Evolutionary conservation across 1,140 invertebrate genomes (phyloP).

Genomic region (Zophobas atratus): DNA sequence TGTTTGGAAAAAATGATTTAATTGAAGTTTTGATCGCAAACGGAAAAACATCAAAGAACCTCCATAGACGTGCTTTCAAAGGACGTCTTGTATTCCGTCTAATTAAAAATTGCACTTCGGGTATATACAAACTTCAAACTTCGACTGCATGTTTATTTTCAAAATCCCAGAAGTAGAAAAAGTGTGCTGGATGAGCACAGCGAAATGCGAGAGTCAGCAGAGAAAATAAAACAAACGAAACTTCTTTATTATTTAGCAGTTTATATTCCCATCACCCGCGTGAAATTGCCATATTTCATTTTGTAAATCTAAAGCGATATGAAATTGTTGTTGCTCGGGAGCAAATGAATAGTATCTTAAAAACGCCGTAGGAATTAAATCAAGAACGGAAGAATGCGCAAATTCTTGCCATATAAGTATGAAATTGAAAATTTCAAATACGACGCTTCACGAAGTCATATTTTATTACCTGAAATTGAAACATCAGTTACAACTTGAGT

Average conservation of each 20-base stretch:
- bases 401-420: slow-evolving; percentile 20
- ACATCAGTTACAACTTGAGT: slow-evolving; percentile 12
- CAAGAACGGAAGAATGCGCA: not conserved
- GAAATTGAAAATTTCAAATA: slow-evolving; percentile 19
- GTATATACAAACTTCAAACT: not conserved
- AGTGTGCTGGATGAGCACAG: no score
- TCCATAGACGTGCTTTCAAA: slow-evolving; percentile 8
- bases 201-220: no score
- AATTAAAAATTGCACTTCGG: slow-evolving; percentile 20
- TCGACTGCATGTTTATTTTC: not conserved
- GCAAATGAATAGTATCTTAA: not conserved
- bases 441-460: not conserved
- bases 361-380: slow-evolving; percentile 1
- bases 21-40: slow-evolving; percentile 15
- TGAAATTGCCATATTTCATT: no score
- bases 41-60: slow-evolving; percentile 28
- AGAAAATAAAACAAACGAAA: no score
- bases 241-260: no score
- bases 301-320: no score
- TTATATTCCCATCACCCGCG: no score
- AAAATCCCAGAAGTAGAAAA: not conserved
- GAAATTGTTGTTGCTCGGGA: no score
- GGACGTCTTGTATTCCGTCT: not conserved
- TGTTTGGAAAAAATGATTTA: slow-evolving; percentile 24
- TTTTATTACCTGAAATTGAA: slow-evolving; percentile 24